Percentiles rank a stretch among this genome's conserved stretches.
Evolutionary conservation across 2,113 vertebrate species (phyloP).

Genomic region (Nesoenas mayeri): DNA sequence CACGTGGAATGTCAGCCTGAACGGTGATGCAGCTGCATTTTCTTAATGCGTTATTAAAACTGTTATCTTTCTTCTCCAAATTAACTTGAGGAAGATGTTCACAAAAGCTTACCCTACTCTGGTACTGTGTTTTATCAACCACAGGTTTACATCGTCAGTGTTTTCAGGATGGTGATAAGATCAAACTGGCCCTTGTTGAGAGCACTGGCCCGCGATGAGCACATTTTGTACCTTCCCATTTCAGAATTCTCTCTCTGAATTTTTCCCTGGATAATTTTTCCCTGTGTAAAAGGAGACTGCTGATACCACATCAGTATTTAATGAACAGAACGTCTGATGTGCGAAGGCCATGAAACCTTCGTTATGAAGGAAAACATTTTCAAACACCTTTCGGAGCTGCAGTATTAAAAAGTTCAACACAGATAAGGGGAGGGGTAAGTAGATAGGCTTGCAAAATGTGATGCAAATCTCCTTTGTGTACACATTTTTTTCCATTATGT

Average conservation of each 20-base stretch:
- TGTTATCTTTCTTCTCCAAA: background rate
- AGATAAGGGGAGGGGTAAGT: background rate
- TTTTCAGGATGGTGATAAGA: background rate
- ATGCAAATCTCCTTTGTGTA: background rate
- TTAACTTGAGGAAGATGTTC: background rate
- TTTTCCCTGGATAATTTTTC: background rate
- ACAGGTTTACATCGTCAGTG: fast-evolving
- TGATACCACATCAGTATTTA: background rate
- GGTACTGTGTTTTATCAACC: background rate
- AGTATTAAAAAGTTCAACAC: background rate
- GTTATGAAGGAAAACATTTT: background rate
- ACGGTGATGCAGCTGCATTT: background rate
- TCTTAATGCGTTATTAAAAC: background rate
- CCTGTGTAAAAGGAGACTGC: background rate
- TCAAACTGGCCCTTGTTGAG: too few species aligned
- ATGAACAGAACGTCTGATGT: background rate
- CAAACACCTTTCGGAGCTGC: background rate
- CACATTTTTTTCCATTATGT: background rate
- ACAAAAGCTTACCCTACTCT: background rate
- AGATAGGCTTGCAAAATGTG: background rate
- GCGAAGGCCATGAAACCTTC: background rate
- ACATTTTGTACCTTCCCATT: background rate
- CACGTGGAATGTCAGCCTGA: fast-evolving
- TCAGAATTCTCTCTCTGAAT: background rate
- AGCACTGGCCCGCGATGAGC: background rate